These are phyloP conservation scores for Phaethon lepturus DNA, from an alignment of 2,113 vertebrate genomes.

Conservation along the genomic window DNA sequence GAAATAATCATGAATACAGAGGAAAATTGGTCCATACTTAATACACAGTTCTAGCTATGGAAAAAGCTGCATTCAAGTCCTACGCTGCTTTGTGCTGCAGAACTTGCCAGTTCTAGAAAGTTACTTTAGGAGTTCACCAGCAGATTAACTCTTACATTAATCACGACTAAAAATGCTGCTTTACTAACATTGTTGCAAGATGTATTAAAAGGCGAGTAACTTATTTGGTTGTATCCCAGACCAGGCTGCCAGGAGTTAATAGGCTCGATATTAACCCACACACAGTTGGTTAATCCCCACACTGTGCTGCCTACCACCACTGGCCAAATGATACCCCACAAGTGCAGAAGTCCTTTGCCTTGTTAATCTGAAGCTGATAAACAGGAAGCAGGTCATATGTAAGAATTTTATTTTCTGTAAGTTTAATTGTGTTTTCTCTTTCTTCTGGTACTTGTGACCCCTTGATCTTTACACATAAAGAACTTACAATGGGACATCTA, in stretches of 20 bases:
- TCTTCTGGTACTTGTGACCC: not conserved
- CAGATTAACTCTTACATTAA: not conserved
- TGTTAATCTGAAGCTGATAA: not conserved
- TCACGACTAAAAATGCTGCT: not conserved
- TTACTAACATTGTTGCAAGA: not conserved
- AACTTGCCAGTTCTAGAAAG: not conserved
- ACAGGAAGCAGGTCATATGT: not conserved
- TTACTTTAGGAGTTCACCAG: not conserved
- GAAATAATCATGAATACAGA: not conserved
- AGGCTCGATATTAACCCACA: not conserved
- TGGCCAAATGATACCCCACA: not conserved
- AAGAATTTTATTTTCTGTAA: not conserved
- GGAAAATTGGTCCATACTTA: not conserved
- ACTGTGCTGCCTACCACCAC: not conserved
- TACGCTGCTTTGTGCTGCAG: not conserved
- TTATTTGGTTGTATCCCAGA: not conserved
- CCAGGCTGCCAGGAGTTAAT: not conserved
- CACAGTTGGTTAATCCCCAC: not conserved
- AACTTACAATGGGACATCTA: not conserved
- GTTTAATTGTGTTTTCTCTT: not conserved
- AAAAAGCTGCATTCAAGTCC: not conserved
- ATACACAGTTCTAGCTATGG: not conserved
- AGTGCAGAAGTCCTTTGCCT: not conserved
- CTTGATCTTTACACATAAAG: not conserved
- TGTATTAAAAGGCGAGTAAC: not conserved